Evolutionary conservation across 1,140 invertebrate genomes (phyloP), one percentile per base, ranked within the genome.

Genomic region (Lepidurus couesii): DNA sequence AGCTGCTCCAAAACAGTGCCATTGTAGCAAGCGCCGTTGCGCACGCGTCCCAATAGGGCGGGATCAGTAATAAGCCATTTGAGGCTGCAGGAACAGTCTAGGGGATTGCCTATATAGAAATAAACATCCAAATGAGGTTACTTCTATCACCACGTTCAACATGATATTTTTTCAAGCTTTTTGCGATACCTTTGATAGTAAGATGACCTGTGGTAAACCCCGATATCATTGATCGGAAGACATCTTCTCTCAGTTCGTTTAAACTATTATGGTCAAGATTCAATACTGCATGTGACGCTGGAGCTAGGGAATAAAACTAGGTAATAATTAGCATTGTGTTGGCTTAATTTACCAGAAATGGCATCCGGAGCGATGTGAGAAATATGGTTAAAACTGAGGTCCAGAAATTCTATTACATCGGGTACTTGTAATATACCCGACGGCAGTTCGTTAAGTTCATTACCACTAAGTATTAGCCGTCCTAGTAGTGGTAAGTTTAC

Each of bases 41-140:
- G 47, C 5, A 65, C 47, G 47, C 47, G 47, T 65, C 11, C 47
- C 6, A 65, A n/a, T 13, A 65, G 21, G 13, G 47, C 21, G 6
- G 47, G 21, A 1, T 65, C 21, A 13, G 47, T 65, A 0, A 65
- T 65, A 65, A 65, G 47, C 47, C 47, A 65, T 11, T 65, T 65
- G 47, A 65, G 47, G 47, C 47, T 65, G 47, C 47, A 65, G 21
- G 47, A 65, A 65, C 47, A 65, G 47, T 65, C 47, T 6, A 65
- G 47, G 5, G 47, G 47, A 13, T 65, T 65, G 7, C 47, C 47
- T 65, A 13, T 65, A 11, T n/a, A 65, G 11, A 65, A 65, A 10
- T 47, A 13, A 65, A 65, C 13, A 65, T 13, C 10, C 0, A n/a
- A 65, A 5, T 13, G 5, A 65, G 45, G 45, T 47, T 10, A 47